Evolutionary conservation across 1,140 invertebrate genomes (phyloP).

Genomic region (Diorhabda elongata): DNA sequence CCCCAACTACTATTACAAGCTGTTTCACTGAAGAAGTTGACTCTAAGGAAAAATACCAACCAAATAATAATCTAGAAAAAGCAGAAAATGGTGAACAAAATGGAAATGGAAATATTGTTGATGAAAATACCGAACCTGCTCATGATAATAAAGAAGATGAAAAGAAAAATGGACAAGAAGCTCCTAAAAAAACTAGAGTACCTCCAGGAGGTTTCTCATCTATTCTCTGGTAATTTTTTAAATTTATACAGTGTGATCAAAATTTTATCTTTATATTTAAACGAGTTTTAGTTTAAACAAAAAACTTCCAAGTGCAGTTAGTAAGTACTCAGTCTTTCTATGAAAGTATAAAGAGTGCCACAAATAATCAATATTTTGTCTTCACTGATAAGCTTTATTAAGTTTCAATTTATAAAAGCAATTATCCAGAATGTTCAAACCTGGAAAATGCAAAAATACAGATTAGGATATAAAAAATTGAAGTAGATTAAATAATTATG

Average conservation of each 20-base stretch:
- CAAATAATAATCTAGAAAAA: constrained; percentile 9
- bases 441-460: too few relatives aligned
- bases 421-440: too few relatives aligned
- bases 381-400: too few relatives aligned
- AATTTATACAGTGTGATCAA: neutral
- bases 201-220: constrained; percentile 43
- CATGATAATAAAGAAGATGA: constrained; percentile 23
- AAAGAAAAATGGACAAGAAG: constrained; percentile 10
- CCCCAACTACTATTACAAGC: constrained; percentile 26
- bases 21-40: constrained; percentile 22
- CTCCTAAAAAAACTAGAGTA: constrained; percentile 30
- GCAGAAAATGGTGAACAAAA: constrained; percentile 14
- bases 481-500: too few relatives aligned
- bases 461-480: too few relatives aligned
- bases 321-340: too few relatives aligned
- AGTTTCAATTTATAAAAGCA: too few relatives aligned
- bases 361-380: too few relatives aligned
- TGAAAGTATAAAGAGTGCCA: too few relatives aligned
- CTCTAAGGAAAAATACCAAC: constrained; percentile 1
- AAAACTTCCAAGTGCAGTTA: too few relatives aligned
- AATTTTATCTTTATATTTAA: too few relatives aligned
- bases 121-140: constrained; percentile 23
- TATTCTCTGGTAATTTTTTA: constrained; percentile 39
- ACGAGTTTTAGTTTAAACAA: too few relatives aligned
- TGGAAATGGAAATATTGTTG: constrained; percentile 17